Evolutionary conservation across 2,113 vertebrate species (phyloP).

Genomic region (Chroicocephalus ridibundus): DNA sequence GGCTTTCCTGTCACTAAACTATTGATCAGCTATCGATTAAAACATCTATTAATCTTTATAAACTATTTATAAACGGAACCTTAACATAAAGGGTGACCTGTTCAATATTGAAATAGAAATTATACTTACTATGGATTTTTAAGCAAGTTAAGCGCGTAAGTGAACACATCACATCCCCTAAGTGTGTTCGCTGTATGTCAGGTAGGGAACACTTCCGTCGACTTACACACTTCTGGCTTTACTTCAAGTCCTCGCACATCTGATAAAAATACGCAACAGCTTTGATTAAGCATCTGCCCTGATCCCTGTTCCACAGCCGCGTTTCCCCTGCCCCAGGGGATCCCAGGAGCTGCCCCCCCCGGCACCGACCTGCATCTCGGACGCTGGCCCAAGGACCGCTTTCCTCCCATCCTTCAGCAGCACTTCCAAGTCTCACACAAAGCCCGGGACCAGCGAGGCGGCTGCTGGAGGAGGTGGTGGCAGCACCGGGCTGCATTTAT

Average conservation of each 20-base stretch:
- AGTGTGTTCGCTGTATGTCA: accelerated
- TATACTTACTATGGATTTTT: slow-evolving; percentile 45
- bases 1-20: slow-evolving; percentile 25
- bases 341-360: neutral
- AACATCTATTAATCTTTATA: slow-evolving; percentile 61
- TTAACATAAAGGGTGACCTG: slow-evolving; percentile 30
- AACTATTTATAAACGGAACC: slow-evolving; percentile 52
- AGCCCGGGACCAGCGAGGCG: accelerated
- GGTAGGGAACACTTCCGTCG: neutral
- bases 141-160: neutral
- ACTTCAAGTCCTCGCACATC: neutral
- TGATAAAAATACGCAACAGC: neutral
- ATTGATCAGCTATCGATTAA: slow-evolving; percentile 44
- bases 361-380: neutral
- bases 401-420: neutral
- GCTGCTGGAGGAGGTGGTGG: neutral
- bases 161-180: neutral
- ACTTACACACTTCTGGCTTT: neutral
- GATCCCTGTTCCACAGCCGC: neutral
- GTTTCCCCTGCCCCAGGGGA: neutral
- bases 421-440: neutral
- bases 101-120: slow-evolving; percentile 37
- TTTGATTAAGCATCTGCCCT: neutral
- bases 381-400: neutral
- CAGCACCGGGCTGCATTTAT: neutral